Base-by-base conservation (phyloP, 2,797 vertebrate species). In the Rhinogobio ventralis region DNA sequence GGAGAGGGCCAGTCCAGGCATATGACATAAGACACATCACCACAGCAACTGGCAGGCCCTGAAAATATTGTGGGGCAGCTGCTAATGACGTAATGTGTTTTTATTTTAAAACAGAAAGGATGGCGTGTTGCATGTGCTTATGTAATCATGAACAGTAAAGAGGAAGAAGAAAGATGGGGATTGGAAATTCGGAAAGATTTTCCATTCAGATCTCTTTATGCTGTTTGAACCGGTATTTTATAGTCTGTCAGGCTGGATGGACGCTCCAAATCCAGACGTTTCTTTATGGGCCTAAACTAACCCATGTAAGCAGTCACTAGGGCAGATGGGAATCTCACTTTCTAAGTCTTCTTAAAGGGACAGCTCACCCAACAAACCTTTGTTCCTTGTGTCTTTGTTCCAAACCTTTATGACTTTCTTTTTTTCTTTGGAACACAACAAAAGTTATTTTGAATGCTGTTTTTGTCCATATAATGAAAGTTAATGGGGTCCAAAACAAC, bases 1-100 rank as follows among this genome's bases (percentile, higher is more conserved):
- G 66, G 80, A 75, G 86, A 60, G 23, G 85, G 82, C 86, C 88
- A 87, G 46, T 86, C n/a, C 81, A 78, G 86, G 68, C 86, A 57
- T 82, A 89, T 89, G 86, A 92, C 88, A 90, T 89, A 92, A 81
- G 90, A 90, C 81, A 75, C 1, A 91, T 93, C 91, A 89, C 92
- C 92, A 81, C 83, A 90, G 92, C 89, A 92, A 94, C 93, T 85
- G 84, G 87, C 90, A 88, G 67, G 84, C 88, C 87, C 84, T 86
- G 87, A 81, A 92, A 86, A 91, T 90, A 92, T 91, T 93, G 87
- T 92, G 90, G 93, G 92, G 91, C 94, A 95, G 94, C 93, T 95
- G 94, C 90, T 90, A 91, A 90, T 95, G 94, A 95, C 91, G 93
- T 94, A 92, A 94, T 94, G 87, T 93, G 90, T 87, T 93, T 91